phyloP scores from a whole-genome alignment of 2,888 invertebrate genomes.

The Perithous albicinctus region DNA sequence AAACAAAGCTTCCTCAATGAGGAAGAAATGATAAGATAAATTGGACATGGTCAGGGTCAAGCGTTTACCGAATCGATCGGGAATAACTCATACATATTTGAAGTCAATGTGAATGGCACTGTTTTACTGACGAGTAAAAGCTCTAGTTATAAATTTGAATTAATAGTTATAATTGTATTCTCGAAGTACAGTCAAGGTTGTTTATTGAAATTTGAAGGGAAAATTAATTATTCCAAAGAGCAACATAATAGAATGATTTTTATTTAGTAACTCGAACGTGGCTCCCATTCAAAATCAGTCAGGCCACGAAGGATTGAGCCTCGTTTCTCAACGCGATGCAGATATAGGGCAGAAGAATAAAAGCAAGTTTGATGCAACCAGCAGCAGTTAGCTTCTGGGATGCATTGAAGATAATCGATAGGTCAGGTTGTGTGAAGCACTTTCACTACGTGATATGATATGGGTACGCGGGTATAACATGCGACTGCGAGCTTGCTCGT shows the following conservation, averaged over 20 bases:
- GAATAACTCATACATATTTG: too few relatives aligned
- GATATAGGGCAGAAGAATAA: conserved; percentile 1
- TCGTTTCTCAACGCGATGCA: neutral
- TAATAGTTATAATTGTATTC: neutral
- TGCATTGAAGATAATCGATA: conserved; percentile 58
- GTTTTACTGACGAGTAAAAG: too few relatives aligned
- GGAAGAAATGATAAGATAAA: too few relatives aligned
- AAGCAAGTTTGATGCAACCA: conserved; percentile 23
- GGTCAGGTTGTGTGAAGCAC: conserved; percentile 5
- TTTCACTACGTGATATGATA: neutral
- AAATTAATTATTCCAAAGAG: neutral
- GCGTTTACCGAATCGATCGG: too few relatives aligned
- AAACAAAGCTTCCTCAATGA: too few relatives aligned
- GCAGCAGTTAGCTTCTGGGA: conserved; percentile 23
- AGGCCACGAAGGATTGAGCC: neutral
- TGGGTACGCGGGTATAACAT: neutral
- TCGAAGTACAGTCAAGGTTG: neutral
- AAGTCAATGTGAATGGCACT: too few relatives aligned
- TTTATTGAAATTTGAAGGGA: neutral
- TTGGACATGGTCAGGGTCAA: too few relatives aligned
- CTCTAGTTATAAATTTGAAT: too few relatives aligned
- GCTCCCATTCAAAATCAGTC: conserved; percentile 11
- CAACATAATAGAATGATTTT: neutral
- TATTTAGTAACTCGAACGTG: neutral
- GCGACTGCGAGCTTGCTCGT: conserved; percentile 21